phyloP scores from a whole-genome alignment of 2,888 invertebrate species.

The Meiosimyza platycephala region DNA sequence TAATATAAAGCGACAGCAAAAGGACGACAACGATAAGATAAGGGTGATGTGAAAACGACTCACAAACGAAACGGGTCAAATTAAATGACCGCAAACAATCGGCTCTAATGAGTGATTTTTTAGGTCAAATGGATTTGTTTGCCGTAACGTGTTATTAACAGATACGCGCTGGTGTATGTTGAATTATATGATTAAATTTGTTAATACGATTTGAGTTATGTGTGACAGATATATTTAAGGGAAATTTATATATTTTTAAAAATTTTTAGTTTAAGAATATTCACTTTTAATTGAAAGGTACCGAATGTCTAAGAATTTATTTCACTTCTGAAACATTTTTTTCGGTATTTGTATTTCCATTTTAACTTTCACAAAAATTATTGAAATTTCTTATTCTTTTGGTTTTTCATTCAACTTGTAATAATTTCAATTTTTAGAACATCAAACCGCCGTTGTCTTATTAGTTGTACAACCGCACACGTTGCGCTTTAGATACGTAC shows the following conservation, averaged over 20 bases:
- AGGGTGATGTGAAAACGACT: neutral
- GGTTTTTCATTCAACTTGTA: no score
- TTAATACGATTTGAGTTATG: no score
- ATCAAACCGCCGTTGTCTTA: neutral
- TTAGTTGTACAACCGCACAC: constrained; percentile 31
- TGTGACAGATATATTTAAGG: no score
- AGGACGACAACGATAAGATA: no score
- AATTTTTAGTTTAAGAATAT: no score
- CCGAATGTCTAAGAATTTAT: no score
- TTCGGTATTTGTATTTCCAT: no score
- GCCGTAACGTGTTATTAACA: constrained; percentile 5
- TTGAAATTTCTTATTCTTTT: neutral
- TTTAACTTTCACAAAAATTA: neutral
- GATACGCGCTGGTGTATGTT: neutral
- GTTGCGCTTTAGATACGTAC: constrained; percentile 29
- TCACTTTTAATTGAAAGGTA: no score
- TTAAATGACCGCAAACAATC: constrained; percentile 29
- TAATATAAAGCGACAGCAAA: no score
- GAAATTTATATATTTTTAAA: no score
- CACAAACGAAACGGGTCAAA: neutral
- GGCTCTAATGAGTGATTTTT: constrained; percentile 23
- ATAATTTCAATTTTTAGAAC: no score
- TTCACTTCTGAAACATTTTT: no score
- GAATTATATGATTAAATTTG: neutral
- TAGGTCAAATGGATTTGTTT: constrained; percentile 36